Evolutionary conservation across 2,797 vertebrate species (phyloP).

Genomic region (Acanthornis magna): DNA sequence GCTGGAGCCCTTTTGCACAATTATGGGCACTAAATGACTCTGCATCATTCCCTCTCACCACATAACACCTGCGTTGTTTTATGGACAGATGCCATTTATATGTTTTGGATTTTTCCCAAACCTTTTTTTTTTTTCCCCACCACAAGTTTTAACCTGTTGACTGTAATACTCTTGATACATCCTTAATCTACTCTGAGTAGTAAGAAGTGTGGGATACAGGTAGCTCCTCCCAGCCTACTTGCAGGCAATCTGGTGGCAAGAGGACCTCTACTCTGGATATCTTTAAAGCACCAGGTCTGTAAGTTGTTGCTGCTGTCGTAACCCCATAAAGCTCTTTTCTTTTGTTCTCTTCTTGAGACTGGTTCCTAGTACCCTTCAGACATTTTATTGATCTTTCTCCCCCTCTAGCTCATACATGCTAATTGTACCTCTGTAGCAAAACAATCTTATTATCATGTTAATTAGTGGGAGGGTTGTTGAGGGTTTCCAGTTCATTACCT

Average conservation of each 20-base stretch:
- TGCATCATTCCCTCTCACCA: not conserved
- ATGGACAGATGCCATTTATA: not conserved
- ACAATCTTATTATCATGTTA: constrained; percentile 87
- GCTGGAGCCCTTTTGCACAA: not conserved
- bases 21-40: not conserved
- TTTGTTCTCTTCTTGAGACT: constrained; percentile 70
- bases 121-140: not conserved
- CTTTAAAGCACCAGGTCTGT: constrained; percentile 24
- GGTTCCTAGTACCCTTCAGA: constrained; percentile 74
- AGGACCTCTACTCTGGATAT: not conserved
- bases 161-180: not conserved
- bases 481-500: constrained; percentile 87
- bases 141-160: not conserved
- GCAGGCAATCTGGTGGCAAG: not conserved
- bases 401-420: constrained; percentile 79
- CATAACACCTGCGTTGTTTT: constrained; percentile 16
- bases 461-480: constrained; percentile 85
- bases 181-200: not conserved
- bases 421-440: constrained; percentile 84
- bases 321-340: constrained; percentile 58
- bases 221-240: constrained; percentile 1
- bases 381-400: constrained; percentile 80
- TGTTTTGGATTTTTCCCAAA: not conserved
- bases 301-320: constrained; percentile 10
- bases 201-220: not conserved